Evolutionary conservation across 2,888 invertebrate species (phyloP).

Genomic region (Crematogaster levior): DNA sequence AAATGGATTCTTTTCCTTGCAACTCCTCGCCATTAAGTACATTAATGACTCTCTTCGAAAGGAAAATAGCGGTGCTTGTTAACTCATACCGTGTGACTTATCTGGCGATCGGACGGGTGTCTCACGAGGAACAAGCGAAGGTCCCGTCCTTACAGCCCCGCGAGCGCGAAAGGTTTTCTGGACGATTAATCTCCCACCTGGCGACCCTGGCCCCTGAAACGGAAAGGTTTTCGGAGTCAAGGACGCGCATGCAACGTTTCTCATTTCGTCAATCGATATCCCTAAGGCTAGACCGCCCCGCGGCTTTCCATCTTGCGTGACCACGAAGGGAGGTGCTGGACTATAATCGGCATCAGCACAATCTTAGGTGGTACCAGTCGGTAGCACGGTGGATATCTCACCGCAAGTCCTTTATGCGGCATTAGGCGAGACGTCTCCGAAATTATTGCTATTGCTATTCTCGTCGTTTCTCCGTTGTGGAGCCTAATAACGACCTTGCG

Average conservation of each 20-base stretch:
- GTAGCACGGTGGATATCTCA: neutral
- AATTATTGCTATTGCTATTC: slow-evolving; percentile 40
- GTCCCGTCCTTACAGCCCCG: slow-evolving; percentile 31
- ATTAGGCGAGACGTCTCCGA: neutral
- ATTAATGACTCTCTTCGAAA: neutral
- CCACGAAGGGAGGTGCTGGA: slow-evolving; percentile 35
- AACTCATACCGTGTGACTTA: neutral
- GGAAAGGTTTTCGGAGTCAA: slow-evolving; percentile 72
- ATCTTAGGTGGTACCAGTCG: slow-evolving; percentile 10
- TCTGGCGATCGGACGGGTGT: slow-evolving; percentile 23
- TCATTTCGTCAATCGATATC: slow-evolving; percentile 64
- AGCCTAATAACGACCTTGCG: slow-evolving; percentile 32
- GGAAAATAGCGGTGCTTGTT: neutral
- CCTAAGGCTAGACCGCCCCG: slow-evolving; percentile 58
- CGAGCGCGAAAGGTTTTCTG: slow-evolving; percentile 57
- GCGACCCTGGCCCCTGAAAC: slow-evolving; percentile 74
- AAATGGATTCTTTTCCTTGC: neutral
- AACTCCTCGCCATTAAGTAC: neutral
- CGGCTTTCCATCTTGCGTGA: slow-evolving; percentile 73
- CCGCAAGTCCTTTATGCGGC: neutral
- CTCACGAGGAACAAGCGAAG: slow-evolving; percentile 19
- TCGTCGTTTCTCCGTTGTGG: neutral
- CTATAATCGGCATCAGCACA: slow-evolving; percentile 16
- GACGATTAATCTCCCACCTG: slow-evolving; percentile 76
- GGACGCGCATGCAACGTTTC: slow-evolving; percentile 74